Base-by-base conservation (phyloP, 92 coral and sea anemone genomes). In the Anthopleura xanthogrammica region DNA sequence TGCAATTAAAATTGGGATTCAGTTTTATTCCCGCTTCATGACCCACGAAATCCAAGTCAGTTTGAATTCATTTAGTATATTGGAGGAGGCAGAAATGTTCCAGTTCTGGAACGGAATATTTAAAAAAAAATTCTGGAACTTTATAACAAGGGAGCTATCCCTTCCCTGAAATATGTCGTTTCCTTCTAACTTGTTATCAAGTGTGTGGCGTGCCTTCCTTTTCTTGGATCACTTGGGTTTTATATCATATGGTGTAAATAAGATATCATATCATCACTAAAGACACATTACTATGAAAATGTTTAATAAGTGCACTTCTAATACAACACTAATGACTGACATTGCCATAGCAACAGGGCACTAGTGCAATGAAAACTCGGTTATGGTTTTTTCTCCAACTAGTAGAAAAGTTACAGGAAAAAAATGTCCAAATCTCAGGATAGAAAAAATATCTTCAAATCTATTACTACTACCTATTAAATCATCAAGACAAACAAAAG, bases 291-390 rank as follows among this genome's bases (percentile, higher is more conserved):
- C 29, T n/a, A 7, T 29, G 43, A 68, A 68, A 24, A 5, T 3
- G 66, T 81, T 81, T 81, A 22, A 66, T 81, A 81, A 68, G 84
- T 81, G 84, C 52, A 81, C 84, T 81, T 68, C 84, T 70, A 81
- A 43, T 29, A 68, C 77, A 81, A 81, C 77, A 81, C 84, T 42
- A 62, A 52, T 81, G 84, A 52, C 77, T 81, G 77, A 71, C 84
- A 46, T 13, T 60, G 24, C 41, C 71, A 80, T 41, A 48, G 39
- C 84, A 68, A 24, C 75, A 68, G 24, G 75, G 36, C 75, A 62
- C 48, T 50, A 50, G 39, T 23, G 57, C 74, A 48, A 81, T 71
- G 84, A 50, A 19, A 81, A 66, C 77, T 81, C 77, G 84, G 83
- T 81, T 57, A 48, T 68, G 57, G 1, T 42, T 42, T 29, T 50